Percentiles rank a stretch among this genome's conserved stretches.
These are phyloP conservation scores for Pelvicachromis taeniatus DNA, from an alignment of 2,113 vertebrate genomes.

Conservation along the genomic window DNA sequence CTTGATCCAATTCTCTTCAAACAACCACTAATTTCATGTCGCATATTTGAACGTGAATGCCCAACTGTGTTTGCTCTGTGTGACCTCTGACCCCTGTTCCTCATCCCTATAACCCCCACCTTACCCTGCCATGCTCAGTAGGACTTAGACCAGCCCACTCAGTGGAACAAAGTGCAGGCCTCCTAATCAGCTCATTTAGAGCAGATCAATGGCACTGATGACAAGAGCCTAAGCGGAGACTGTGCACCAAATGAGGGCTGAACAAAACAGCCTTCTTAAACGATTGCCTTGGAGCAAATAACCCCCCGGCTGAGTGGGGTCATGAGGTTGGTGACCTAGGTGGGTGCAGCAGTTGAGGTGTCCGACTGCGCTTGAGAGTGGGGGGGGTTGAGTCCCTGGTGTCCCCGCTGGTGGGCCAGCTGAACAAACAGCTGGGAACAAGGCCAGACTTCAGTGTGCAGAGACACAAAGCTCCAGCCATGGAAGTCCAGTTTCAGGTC, in stretches of 20 bases:
- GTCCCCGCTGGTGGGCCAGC: conserved; percentile 71
- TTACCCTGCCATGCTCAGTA: conserved; percentile 21
- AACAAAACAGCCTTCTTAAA: conserved; percentile 74
- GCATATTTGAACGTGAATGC: conserved; percentile 54
- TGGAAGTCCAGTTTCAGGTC: conserved; percentile 27
- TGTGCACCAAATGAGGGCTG: conserved; percentile 29
- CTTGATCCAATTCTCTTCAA: conserved; percentile 34
- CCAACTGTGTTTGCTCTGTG: conserved; percentile 53
- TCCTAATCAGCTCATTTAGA: conserved; percentile 73
- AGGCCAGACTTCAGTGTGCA: conserved; percentile 59
- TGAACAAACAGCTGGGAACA: conserved; percentile 76
- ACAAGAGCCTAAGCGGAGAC: conserved; percentile 51
- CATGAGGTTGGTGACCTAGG: conserved; percentile 64
- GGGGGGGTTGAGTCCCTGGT: conserved; percentile 33
- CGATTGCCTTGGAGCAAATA: conserved; percentile 68
- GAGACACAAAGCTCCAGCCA: conserved; percentile 45
- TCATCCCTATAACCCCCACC: conserved; percentile 23
- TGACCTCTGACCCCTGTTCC: conserved; percentile 49
- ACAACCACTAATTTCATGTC: conserved; percentile 51
- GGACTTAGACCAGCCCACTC: conserved; percentile 45
- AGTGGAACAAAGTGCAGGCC: conserved; percentile 64
- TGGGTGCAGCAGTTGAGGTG: conserved; percentile 60
- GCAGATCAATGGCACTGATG: conserved; percentile 70
- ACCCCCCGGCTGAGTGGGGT: conserved; percentile 57
- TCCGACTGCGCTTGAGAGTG: conserved; percentile 40